Conservation (phyloP, 2,888 invertebrate species). For the Branchipolynoe longqiensis region DNA sequence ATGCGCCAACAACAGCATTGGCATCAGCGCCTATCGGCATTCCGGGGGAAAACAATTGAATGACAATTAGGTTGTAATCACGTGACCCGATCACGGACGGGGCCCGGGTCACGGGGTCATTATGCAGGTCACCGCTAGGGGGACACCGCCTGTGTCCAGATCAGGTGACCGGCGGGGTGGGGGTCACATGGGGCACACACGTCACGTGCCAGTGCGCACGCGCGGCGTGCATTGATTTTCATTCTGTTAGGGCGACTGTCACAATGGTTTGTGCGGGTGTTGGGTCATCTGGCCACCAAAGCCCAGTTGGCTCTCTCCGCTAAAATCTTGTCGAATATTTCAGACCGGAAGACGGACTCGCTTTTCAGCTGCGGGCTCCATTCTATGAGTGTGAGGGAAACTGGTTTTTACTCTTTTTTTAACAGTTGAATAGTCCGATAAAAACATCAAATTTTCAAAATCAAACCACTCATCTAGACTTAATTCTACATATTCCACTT, state of each 20-base stretch:
- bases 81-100: conserved; percentile 18
- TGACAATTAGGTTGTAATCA: conserved; percentile 48
- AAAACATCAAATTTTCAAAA: no score
- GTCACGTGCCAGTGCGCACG: not conserved
- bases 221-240: conserved; percentile 29
- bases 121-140: not conserved
- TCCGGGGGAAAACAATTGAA: conserved; percentile 35
- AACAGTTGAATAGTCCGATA: no score
- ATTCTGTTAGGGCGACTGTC: conserved; percentile 20
- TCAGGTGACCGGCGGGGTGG: conserved; percentile 20
- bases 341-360: no score
- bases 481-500: no score
- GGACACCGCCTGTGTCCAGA: not conserved
- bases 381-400: no score
- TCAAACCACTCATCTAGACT: no score
- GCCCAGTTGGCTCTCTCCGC: not conserved
- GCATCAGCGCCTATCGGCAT: not conserved
- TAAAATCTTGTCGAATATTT: no score
- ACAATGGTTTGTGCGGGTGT: conserved; percentile 22
- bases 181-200: not conserved
- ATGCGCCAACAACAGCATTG: not conserved
- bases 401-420: no score
- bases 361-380: no score
- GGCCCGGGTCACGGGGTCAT: conserved; percentile 38
- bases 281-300: conserved; percentile 2